These are phyloP conservation scores for Oscheius myriophilus DNA, from an alignment of 2,888 invertebrate genomes.

Conservation along the genomic window DNA sequence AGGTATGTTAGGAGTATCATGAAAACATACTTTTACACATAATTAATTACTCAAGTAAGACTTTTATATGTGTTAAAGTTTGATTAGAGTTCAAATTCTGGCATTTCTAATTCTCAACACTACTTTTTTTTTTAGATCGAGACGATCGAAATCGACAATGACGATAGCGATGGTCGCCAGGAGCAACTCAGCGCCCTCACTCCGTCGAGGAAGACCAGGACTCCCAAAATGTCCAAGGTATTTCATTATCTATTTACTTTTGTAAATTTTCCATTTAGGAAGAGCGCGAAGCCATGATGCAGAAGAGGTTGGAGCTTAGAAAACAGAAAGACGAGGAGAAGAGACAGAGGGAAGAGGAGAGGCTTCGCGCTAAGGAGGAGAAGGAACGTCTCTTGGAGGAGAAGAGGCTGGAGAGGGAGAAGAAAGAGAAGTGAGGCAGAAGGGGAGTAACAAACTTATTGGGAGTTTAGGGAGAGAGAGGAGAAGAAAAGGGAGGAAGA, in stretches of 20 bases:
- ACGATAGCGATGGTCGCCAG: neutral
- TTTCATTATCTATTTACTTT: neutral
- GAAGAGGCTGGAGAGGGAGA: slow-evolving; percentile 51
- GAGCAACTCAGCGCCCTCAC: neutral
- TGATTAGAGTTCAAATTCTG: no score
- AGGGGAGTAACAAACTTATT: neutral
- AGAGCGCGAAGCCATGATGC: slow-evolving; percentile 22
- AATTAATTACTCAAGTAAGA: no score
- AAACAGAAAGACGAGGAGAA: slow-evolving; percentile 23
- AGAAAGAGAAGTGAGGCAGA: slow-evolving; percentile 29
- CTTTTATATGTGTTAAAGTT: no score
- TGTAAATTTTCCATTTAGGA: slow-evolving; percentile 1
- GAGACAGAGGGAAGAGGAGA: neutral
- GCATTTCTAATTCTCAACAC: no score
- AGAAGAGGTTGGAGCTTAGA: slow-evolving; percentile 6
- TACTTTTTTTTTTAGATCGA: neutral
- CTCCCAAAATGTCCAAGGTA: slow-evolving; percentile 22
- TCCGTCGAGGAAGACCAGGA: slow-evolving; percentile 15
- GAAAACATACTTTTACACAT: no score
- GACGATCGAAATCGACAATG: neutral
- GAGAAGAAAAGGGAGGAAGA: slow-evolving; percentile 36
- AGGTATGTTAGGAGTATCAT: no score
- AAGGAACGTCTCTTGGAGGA: slow-evolving; percentile 48
- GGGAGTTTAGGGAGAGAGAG: slow-evolving; percentile 30
- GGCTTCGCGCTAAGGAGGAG: slow-evolving; percentile 23